Base-by-base conservation (phyloP, 2,113 vertebrate genomes). In the Brachirus orientalis region DNA sequence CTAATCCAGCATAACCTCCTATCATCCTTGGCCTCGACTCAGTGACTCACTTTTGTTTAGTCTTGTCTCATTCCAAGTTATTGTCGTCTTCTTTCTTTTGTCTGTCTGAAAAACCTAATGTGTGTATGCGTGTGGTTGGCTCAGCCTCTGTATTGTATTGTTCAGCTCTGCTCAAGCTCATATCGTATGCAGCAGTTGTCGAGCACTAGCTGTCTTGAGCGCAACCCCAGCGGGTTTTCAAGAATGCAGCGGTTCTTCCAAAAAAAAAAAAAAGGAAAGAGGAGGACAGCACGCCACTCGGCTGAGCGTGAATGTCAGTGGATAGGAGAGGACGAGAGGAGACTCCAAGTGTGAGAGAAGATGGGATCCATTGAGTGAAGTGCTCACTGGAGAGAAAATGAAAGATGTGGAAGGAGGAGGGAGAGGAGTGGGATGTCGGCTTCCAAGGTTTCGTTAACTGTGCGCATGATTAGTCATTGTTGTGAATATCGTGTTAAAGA, bases 181-280 rank as follows among this genome's bases (percentile, higher is more conserved):
- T 87, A 66, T 70, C 10, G 47, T 75, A 77, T 83, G 75, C 82
- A 48, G 69, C 54, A 52, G 54, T 79, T 36, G 69, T 70, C 46
- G 59, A 63, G 64, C 67, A 72, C 75, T 84, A 43, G 22, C 71
- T 56, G 75, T 60, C 66, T 75, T 64, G 58, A 80, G 72, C 22
- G 22, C 65, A 69, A 50, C 62, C 77, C 69, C 68, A 6, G 55
- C 5, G 71, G 80, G 71, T 72, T 78, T 77, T 84, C 28, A 80
- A 72, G 71, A 81, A 88, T 81, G 81, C 80, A 76, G 75, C 9
- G 52, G 63, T 66, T 46, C 67, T 69, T 89, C 78, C 86, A 78
- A 70, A 72, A 72, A 28, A 50, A 28, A 36, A 9, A 37, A 22
- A 37, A 18, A n/a, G 45, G 20, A 14, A 28, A 3, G 10, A 11